A percentile compares a stretch with the other conserved stretches of the same genome.
Conservation (phyloP, 2,888 invertebrate genomes). For the Pteria penguin region DNA sequence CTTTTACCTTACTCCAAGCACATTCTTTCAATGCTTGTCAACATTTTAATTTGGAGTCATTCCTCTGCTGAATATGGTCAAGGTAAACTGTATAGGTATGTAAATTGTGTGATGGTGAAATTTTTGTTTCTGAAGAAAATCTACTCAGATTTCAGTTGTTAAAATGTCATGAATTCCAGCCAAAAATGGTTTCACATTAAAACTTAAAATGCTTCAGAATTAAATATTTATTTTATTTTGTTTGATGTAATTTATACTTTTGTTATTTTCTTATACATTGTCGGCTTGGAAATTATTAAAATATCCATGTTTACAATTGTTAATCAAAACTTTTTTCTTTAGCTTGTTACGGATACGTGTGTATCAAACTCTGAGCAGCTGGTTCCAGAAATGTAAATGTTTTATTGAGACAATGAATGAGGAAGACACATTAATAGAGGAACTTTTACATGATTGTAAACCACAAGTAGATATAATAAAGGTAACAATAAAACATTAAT, state of each 20-base stretch:
- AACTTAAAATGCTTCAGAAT: too few relatives aligned
- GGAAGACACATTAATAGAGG: slow-evolving; percentile 49
- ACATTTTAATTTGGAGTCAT: slow-evolving; percentile 52
- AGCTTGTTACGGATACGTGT: slow-evolving; percentile 48
- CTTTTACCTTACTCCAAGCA: slow-evolving; percentile 46
- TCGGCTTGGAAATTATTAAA: too few relatives aligned
- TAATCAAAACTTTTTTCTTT: slow-evolving; percentile 29
- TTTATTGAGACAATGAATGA: slow-evolving; percentile 46
- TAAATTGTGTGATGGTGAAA: too few relatives aligned
- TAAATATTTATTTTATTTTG: too few relatives aligned
- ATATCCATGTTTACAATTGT: too few relatives aligned
- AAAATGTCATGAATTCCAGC: too few relatives aligned
- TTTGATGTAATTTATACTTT: too few relatives aligned
- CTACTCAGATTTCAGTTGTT: too few relatives aligned
- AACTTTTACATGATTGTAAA: slow-evolving; percentile 54
- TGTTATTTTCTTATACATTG: too few relatives aligned
- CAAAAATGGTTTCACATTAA: too few relatives aligned
- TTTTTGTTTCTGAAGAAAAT: too few relatives aligned
- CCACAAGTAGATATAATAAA: slow-evolving; percentile 50
- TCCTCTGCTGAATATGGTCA: slow-evolving; percentile 41
- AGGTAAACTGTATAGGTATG: slow-evolving; percentile 51
- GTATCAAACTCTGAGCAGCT: slow-evolving; percentile 46
- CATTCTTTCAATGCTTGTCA: slow-evolving; percentile 46
- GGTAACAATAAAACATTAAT: too few relatives aligned
- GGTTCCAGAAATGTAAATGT: slow-evolving; percentile 50